Base-by-base conservation (phyloP, 1,140 invertebrate genomes). In the Bombyx mandarina region DNA sequence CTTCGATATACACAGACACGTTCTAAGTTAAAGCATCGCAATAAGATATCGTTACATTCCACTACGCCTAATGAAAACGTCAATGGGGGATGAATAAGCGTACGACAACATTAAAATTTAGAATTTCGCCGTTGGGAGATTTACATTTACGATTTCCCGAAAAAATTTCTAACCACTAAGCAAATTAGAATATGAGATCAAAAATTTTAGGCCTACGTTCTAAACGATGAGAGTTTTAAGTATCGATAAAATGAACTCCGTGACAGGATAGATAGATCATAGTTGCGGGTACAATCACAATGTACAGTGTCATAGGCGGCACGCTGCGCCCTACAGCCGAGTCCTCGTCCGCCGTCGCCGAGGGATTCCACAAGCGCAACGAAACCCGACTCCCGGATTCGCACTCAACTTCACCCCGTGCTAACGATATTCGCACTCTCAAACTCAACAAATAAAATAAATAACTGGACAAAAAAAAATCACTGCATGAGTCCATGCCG, bases 161-260 rank as follows among this genome's bases (percentile, higher is more conserved):
- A 82, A 79, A 35, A 50, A 2, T 49, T 51, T 9, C 72, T 78
- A 79, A 82, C 73, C 76, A 83, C 83, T 86, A 86, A 82, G 80
- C 83, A 86, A 86, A 86, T 85, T 79, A 86, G 81, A 86, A 85
- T 85, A 86, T 86, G 83, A 86, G 83, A 86, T 86, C 83, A 86
- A 84, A 82, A 81, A 74, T 83, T 69, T 85, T 86, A 86, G 83
- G 83, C 83, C 83, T 86, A 86, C 80, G 77, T 76, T 79, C 83
- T 85, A 83, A 71, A 73, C 69, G 77, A 80, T 78, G 74, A 79
- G 75, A 51, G 18, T 51, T 7, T 51, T 83, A 82, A 84, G 77
- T 84, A 78, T 74, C 71, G 81, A 84, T 82, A 79, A 18, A 82
- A 86, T 82, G 71, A 71, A 79, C 77, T 72, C 83, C 79, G 78